Conservation (phyloP, 2,113 vertebrate species). For the human region DNA sequence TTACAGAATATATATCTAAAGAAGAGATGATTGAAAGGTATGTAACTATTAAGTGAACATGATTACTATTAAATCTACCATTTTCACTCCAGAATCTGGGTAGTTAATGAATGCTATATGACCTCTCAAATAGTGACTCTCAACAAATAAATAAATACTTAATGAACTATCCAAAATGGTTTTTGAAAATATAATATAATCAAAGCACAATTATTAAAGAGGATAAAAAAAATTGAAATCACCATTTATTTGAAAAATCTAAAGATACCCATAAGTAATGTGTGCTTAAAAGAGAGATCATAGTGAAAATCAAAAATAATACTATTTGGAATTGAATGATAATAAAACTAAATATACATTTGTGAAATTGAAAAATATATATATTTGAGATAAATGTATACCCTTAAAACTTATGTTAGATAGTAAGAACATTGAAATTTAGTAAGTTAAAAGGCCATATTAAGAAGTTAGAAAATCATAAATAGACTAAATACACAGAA, state of each 20-base stretch:
- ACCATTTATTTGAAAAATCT: not conserved
- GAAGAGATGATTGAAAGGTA: not conserved
- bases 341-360: not conserved
- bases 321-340: not conserved
- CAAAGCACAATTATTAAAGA: not conserved
- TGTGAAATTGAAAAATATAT: not conserved
- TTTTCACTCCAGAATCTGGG: not conserved
- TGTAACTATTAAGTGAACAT: not conserved
- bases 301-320: not conserved
- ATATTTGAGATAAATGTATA: not conserved
- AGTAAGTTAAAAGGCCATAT: not conserved
- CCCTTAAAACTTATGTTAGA: not conserved
- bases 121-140: not conserved
- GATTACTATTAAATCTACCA: not conserved
- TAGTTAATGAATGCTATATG: not conserved
- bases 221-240: not conserved
- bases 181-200: not conserved
- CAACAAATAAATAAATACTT: not conserved
- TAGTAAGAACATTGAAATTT: not conserved
- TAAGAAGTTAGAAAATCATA: not conserved
- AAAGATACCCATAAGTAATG: not conserved
- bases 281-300: not conserved
- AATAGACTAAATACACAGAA: not conserved
- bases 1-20: not conserved
- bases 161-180: not conserved